phyloP scores from a whole-genome alignment of 2,797 vertebrate species.

The Antrozous pallidus region DNA sequence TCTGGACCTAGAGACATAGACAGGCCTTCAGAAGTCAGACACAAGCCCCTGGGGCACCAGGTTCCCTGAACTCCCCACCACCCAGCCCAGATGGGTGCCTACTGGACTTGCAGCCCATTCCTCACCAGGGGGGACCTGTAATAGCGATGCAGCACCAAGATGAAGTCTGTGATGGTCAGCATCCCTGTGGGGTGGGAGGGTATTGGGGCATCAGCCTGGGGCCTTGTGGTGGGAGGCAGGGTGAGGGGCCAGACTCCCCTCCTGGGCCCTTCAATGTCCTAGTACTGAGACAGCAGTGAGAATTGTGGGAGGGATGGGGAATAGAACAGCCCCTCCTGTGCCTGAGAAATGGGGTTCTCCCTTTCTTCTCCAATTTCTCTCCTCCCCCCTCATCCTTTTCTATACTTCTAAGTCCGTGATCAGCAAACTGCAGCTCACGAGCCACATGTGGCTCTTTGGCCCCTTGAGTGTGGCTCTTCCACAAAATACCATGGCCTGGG shows the following conservation, averaged over 20 bases:
- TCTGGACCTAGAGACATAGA: slow-evolving; percentile 91
- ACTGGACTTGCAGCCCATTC: rapidly evolving
- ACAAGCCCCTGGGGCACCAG: rapidly evolving
- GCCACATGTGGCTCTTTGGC: too few relatives aligned
- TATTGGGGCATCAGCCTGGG: neutral
- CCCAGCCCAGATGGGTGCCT: slow-evolving; percentile 24
- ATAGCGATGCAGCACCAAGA: slow-evolving; percentile 97
- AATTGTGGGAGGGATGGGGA: neutral
- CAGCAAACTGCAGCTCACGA: too few relatives aligned
- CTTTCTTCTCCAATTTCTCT: neutral
- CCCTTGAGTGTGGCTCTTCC: too few relatives aligned
- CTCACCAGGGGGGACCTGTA: slow-evolving; percentile 96
- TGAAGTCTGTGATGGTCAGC: slow-evolving; percentile 99
- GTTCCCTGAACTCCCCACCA: slow-evolving; percentile 21
- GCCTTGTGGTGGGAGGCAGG: neutral
- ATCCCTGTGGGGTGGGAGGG: slow-evolving; percentile 86
- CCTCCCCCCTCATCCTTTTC: neutral
- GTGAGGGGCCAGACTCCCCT: neutral
- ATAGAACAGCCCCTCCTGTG: neutral
- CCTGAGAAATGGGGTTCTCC: neutral
- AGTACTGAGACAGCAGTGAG: neutral
- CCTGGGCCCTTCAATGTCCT: neutral
- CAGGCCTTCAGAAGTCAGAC: neutral
- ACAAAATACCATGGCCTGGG: too few relatives aligned
- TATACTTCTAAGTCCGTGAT: too few relatives aligned